Evolutionary conservation across 1,140 invertebrate genomes (phyloP), one percentile per base, ranked within the genome.

Genomic region (Calycopis cecrops): DNA sequence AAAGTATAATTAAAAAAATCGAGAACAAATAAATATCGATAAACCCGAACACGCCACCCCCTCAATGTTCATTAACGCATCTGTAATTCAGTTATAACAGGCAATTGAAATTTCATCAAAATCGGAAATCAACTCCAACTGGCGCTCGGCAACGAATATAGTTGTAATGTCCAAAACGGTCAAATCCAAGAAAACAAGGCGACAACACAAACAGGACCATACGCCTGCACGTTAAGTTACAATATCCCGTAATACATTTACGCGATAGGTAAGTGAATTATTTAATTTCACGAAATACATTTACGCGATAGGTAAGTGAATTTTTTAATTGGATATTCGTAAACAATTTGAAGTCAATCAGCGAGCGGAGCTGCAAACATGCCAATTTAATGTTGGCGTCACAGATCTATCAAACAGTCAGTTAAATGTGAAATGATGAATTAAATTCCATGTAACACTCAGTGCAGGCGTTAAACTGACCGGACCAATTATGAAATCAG

Each of bases 401-500:
- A 73, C 55, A 60, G 52, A 64, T 69, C 65, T 63, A 71, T 73
- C 73, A 68, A 59, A 63, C 62, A 61, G 71, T 66, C 69, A 72
- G 60, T 73, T 71, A 65, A 73, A 68, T 62, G 64, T 60, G 62
- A 67, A 74, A 74, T 74, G 69, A 79, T 73, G 68, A 75, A 75
- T 79, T 74, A 76, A 76, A 76, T 73, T 68, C 60, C 52, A 59
- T 69, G 65, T 76, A 71, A 76, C 71, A 76, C 62, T 69, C 66
- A 61, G 58, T 59, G 65, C 56, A 50, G 63, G 59, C 65, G 62
- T 58, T 60, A 61, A 68, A 64, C 65, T 65, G 65, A 65, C 56
- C 52, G 62, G 61, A 63, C 67, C 69, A 76, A 78, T 76, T 74
- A 76, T 71, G 70, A 78, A 73, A 77, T 69, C 70, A 66, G 12